Evolutionary conservation across 2,113 vertebrate species (phyloP).

Genomic region (Tapirus terrestris): DNA sequence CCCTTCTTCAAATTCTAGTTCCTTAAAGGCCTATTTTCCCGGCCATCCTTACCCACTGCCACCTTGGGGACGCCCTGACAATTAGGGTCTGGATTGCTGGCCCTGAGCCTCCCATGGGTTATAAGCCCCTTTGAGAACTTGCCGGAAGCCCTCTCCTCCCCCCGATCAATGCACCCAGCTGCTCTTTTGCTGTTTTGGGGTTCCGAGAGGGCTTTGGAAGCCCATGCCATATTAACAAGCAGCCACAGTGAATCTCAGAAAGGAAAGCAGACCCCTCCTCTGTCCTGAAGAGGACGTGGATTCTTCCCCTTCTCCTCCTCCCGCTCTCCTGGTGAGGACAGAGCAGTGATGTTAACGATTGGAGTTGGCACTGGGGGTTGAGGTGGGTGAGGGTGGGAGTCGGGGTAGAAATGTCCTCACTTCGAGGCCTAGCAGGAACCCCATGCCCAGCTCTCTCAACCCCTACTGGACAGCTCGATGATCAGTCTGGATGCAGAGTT

Average conservation of each 20-base stretch:
- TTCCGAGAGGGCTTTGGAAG: neutral
- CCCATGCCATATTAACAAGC: neutral
- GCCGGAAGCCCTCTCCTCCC: neutral
- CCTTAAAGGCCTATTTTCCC: neutral
- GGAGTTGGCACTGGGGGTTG: neutral
- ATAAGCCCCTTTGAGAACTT: neutral
- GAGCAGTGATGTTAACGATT: neutral
- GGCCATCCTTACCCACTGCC: fast-evolving
- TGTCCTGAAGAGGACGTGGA: neutral
- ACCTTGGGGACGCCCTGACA: fast-evolving
- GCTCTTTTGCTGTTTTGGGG: neutral
- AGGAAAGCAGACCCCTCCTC: neutral
- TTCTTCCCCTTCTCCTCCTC: neutral
- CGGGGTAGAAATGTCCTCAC: neutral
- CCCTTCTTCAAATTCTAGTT: neutral
- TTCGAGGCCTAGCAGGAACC: neutral
- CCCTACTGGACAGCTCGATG: neutral
- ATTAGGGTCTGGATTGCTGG: too few relatives aligned
- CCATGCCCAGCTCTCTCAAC: neutral
- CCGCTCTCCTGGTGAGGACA: neutral
- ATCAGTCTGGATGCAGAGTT: neutral
- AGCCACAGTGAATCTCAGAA: neutral
- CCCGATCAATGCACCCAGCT: neutral
- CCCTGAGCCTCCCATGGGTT: neutral
- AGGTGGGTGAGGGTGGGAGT: too few relatives aligned